These are phyloP conservation scores for Gnathochromis pfefferi DNA, from an alignment of 2,113 vertebrate species.

Conservation along the genomic window DNA sequence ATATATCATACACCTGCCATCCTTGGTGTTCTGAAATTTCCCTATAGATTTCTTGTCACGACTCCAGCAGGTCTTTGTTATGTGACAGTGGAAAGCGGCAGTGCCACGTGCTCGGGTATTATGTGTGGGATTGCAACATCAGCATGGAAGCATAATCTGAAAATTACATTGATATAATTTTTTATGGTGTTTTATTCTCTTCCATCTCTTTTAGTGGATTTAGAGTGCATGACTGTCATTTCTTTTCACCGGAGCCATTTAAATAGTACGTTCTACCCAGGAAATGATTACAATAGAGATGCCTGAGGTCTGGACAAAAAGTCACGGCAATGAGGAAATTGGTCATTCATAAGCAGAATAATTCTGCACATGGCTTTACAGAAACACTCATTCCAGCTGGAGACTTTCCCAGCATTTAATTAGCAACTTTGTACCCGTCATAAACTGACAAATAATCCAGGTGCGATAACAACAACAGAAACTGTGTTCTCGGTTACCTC, in stretches of 20 bases:
- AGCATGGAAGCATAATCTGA: background rate
- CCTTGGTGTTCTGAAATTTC: background rate
- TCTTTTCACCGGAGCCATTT: background rate
- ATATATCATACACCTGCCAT: background rate
- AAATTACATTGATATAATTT: background rate
- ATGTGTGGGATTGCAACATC: background rate
- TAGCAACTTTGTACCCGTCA: conserved; percentile 8
- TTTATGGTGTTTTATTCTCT: background rate
- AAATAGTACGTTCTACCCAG: background rate
- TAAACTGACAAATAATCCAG: background rate
- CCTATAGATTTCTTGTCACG: background rate
- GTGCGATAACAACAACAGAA: background rate
- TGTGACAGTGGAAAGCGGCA: background rate
- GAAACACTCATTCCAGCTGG: background rate
- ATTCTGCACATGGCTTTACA: background rate
- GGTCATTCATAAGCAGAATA: background rate
- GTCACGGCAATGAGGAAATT: background rate
- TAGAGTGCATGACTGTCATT: background rate
- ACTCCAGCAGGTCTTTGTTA: background rate
- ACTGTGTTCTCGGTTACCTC: background rate
- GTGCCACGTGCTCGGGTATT: background rate
- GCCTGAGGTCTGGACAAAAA: background rate
- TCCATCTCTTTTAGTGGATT: background rate
- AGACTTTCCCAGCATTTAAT: conserved; percentile 9
- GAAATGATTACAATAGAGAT: background rate